Conservation (phyloP, 53 echinoderm and acorn worm species). For the Holothuria leucospilota region DNA sequence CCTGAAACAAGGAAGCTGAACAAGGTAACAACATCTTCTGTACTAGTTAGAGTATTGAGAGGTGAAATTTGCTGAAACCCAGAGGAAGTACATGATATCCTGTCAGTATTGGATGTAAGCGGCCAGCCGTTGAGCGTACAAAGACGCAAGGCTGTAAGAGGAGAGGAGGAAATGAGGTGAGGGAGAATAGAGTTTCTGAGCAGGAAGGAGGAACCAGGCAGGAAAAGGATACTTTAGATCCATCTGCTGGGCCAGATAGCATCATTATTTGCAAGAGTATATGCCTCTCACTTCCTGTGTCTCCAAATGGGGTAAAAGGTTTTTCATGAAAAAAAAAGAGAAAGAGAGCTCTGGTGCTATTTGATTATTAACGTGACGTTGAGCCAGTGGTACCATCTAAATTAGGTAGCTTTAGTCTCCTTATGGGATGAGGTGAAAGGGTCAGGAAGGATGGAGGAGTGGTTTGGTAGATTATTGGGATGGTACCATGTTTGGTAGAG, state of each 20-base stretch:
- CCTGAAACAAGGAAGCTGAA: slow-evolving; percentile 26
- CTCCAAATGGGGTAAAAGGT: slow-evolving; percentile 45
- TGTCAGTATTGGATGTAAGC: slow-evolving; percentile 30
- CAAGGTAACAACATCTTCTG: slow-evolving; percentile 31
- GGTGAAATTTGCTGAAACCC: slow-evolving; percentile 22
- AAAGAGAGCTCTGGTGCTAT: no score
- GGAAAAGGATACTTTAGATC: slow-evolving; percentile 50
- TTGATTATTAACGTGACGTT: no score
- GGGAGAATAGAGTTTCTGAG: slow-evolving; percentile 44
- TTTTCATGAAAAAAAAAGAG: neutral
- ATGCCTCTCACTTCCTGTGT: slow-evolving; percentile 37
- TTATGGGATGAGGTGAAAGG: no score
- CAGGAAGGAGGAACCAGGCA: slow-evolving; percentile 39
- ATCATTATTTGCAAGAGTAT: slow-evolving; percentile 40
- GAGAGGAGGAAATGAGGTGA: slow-evolving; percentile 48
- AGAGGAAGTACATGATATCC: slow-evolving; percentile 41
- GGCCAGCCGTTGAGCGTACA: slow-evolving; percentile 19
- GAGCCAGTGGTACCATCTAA: no score
- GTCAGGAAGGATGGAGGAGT: no score
- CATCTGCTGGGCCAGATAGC: slow-evolving; percentile 48
- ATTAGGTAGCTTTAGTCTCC: no score
- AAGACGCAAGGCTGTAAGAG: slow-evolving; percentile 37
- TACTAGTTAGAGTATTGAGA: slow-evolving; percentile 15
- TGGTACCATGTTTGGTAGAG: no score
- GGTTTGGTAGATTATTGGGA: no score